Evolutionary conservation across 92 coral and sea anemone species (phyloP).

Genomic region (Micromussa lordhowensis): DNA sequence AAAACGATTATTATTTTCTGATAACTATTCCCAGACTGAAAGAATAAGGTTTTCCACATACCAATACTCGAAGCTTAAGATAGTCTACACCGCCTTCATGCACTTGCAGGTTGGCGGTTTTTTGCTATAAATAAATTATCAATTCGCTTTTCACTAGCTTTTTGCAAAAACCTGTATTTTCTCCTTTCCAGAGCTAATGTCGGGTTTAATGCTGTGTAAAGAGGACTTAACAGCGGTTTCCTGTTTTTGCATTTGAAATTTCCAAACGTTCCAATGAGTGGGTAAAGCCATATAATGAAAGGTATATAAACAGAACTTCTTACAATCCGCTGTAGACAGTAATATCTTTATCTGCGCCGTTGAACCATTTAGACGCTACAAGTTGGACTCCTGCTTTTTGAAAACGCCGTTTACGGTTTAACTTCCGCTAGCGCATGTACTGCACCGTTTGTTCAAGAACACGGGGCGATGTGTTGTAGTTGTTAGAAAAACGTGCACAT

Average conservation of each 20-base stretch:
- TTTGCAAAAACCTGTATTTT: slow-evolving; percentile 6
- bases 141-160: neutral
- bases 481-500: neutral
- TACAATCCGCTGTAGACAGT: neutral
- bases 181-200: neutral
- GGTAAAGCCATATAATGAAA: neutral
- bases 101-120: neutral
- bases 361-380: slow-evolving; percentile 1
- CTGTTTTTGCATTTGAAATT: neutral
- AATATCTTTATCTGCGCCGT: neutral
- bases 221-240: neutral
- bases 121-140: slow-evolving; percentile 15
- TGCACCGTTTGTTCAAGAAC: neutral
- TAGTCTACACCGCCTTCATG: neutral
- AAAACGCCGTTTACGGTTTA: neutral
- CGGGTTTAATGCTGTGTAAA: neutral
- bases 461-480: neutral
- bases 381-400: neutral
- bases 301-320: neutral
- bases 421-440: neutral
- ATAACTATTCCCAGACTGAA: neutral
- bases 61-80: neutral
- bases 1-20: neutral
- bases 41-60: neutral
- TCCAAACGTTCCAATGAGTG: neutral